Conservation (phyloP, 1,140 invertebrate genomes). For the Lasioglossum albipes region DNA sequence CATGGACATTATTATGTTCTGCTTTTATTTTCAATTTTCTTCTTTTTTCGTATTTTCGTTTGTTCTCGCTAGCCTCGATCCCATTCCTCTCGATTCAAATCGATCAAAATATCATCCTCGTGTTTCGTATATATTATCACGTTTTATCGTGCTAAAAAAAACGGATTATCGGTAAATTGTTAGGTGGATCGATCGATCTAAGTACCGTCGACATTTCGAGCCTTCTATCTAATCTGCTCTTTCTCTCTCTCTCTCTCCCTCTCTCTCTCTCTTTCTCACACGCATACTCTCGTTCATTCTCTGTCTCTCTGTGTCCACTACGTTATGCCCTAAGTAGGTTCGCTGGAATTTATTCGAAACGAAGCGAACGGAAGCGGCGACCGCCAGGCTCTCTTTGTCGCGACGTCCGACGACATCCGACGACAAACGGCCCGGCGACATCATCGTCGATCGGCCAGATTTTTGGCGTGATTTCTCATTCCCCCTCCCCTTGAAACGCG, state of each 20-base stretch:
- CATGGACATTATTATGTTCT: constrained; percentile 70
- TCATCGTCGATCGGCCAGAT: not conserved
- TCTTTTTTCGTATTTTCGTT: constrained; percentile 16
- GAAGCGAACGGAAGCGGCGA: constrained; percentile 2
- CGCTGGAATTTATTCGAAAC: not conserved
- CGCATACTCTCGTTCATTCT: too few relatives aligned
- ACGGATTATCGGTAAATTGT: constrained; percentile 49
- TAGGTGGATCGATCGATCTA: constrained; percentile 9
- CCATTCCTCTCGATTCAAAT: constrained; percentile 14
- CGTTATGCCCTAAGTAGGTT: too few relatives aligned
- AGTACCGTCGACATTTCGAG: constrained; percentile 2
- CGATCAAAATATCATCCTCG: constrained; percentile 61
- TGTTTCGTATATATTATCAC: constrained; percentile 28
- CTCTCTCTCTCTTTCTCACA: not conserved
- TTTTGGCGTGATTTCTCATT: too few relatives aligned
- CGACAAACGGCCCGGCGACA: too few relatives aligned
- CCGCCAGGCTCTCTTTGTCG: constrained; percentile 27
- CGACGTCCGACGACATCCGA: not conserved
- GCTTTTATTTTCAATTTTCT: constrained; percentile 6
- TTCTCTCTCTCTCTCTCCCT: not conserved
- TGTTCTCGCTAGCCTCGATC: not conserved
- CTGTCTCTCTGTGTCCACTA: too few relatives aligned
- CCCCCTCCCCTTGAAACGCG: constrained; percentile 15
- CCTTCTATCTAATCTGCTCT: not conserved
- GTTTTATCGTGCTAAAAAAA: constrained; percentile 51